Evolutionary conservation across 2,113 vertebrate species (phyloP).

Genomic region (Morone saxatilis): DNA sequence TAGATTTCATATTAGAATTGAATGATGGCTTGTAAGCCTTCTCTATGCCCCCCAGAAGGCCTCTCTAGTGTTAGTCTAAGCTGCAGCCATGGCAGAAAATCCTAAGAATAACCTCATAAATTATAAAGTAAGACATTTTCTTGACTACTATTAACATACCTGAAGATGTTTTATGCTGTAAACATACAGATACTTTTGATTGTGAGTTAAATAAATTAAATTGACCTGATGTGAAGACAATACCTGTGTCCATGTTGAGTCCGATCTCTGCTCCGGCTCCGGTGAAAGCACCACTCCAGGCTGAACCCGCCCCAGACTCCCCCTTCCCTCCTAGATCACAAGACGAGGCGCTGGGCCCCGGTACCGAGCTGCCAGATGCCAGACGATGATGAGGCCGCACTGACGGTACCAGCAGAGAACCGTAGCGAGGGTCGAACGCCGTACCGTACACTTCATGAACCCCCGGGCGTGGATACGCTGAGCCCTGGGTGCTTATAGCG

Average conservation of each 20-base stretch:
- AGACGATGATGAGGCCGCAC: constrained; percentile 93
- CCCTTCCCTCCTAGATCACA: constrained; percentile 92
- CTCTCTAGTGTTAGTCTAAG: neutral
- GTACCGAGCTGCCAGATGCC: constrained; percentile 80
- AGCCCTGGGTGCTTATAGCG: constrained; percentile 87
- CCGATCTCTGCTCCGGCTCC: constrained; percentile 89
- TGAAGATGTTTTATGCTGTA: neutral
- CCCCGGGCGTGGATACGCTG: constrained; percentile 88
- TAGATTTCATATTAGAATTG: neutral
- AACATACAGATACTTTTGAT: neutral
- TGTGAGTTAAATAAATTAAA: neutral
- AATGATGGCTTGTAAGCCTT: neutral
- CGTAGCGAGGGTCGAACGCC: constrained; percentile 93
- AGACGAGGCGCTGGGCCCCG: constrained; percentile 86
- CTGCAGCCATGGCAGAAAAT: too few relatives aligned
- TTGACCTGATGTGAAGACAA: neutral
- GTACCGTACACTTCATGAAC: constrained; percentile 95
- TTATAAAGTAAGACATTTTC: too few relatives aligned
- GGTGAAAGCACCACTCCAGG: constrained; percentile 91
- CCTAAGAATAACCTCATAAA: too few relatives aligned
- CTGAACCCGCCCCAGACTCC: constrained; percentile 80
- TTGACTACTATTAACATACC: neutral
- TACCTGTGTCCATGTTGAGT: constrained; percentile 96
- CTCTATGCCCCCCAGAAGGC: too few relatives aligned
- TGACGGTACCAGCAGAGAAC: constrained; percentile 92